A percentile compares a stretch with the other conserved stretches of the same genome.
These are phyloP conservation scores for Drosophila kambysellisi DNA, from an alignment of 2,888 invertebrate species.

Conservation along the genomic window DNA sequence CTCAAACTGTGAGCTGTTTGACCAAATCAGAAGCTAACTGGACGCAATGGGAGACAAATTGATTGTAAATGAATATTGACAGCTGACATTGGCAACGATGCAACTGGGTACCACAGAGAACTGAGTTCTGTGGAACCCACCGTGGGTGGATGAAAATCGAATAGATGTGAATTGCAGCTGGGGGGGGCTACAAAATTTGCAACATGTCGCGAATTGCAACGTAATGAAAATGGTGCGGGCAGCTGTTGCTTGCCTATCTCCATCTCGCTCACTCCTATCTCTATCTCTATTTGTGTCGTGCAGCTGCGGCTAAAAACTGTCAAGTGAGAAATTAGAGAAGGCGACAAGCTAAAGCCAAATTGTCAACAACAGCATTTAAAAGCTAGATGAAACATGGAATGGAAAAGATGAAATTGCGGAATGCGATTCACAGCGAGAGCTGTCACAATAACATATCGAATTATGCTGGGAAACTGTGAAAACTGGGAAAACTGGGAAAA, in stretches of 20 bases:
- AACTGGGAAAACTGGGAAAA: conserved; percentile 5
- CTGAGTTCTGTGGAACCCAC: conserved; percentile 7
- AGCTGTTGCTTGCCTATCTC: conserved; percentile 6
- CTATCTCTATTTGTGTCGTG: neutral
- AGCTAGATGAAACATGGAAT: conserved; percentile 34
- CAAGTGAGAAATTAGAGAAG: conserved; percentile 52
- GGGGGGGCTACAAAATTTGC: conserved; percentile 44
- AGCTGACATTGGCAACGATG: conserved; percentile 68
- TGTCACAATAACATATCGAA: conserved; percentile 34
- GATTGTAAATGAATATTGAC: conserved; percentile 80
- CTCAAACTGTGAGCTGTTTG: conserved; percentile 54
- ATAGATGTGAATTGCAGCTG: conserved; percentile 22
- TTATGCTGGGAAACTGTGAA: conserved; percentile 28
- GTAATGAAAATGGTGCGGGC: conserved; percentile 54
- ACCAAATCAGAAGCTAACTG: conserved; percentile 55
- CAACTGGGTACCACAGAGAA: conserved; percentile 24
- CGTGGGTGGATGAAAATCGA: neutral
- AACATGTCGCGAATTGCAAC: conserved; percentile 56
- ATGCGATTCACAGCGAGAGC: conserved; percentile 10
- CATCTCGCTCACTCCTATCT: neutral
- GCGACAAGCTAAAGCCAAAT: conserved; percentile 57
- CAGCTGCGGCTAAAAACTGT: conserved; percentile 47
- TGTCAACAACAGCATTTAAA: conserved; percentile 57
- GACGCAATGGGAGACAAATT: conserved; percentile 73
- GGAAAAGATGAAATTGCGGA: conserved; percentile 13